Conservation (phyloP, 64 coral and sea anemone species). For the Porites australiensis region DNA sequence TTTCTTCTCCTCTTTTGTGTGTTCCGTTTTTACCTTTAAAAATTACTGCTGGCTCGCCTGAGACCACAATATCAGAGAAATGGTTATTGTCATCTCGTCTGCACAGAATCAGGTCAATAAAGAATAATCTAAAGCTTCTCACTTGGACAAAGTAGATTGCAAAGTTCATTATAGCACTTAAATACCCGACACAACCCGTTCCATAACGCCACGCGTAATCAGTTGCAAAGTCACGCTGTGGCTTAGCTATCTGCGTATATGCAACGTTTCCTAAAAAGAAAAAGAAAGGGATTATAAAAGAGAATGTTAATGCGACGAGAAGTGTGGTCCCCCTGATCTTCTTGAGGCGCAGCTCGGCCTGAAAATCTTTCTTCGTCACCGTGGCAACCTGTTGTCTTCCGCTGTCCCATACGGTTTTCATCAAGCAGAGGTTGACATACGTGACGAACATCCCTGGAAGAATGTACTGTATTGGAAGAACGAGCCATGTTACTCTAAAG, state of each 20-base stretch:
- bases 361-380: background rate
- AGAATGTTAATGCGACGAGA: background rate
- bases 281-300: conserved; percentile 27
- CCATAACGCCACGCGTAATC: background rate
- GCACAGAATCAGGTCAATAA: too few species aligned
- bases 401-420: background rate
- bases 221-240: background rate
- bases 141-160: conserved; percentile 18
- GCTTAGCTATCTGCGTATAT: background rate
- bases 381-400: background rate
- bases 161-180: background rate
- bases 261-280: background rate
- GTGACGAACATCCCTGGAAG: conserved; percentile 27
- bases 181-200: background rate
- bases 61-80: too few species aligned
- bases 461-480: conserved; percentile 14
- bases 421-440: conserved; percentile 13
- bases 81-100: too few species aligned
- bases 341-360: background rate
- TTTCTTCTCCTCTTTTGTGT: too few species aligned
- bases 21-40: too few species aligned
- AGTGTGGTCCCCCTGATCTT: background rate
- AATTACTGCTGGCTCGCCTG: too few species aligned
- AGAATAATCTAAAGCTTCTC: background rate
- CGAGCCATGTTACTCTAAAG: background rate